Percentiles rank a stretch among this genome's conserved stretches.
These are phyloP conservation scores for Masnerella sp. DNA, from an alignment of 2,888 invertebrate species.

Conservation along the genomic window DNA sequence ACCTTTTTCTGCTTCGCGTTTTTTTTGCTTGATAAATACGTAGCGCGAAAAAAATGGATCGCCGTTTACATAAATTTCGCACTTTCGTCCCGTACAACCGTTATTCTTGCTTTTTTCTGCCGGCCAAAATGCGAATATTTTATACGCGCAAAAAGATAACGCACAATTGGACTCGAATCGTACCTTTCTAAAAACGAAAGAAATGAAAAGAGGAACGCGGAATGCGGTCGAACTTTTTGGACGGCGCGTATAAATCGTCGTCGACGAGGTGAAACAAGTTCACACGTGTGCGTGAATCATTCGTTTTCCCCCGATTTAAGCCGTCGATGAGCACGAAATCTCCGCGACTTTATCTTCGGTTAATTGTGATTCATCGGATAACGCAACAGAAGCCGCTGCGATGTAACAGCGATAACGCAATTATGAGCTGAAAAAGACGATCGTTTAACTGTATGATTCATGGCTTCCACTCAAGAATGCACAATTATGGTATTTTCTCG, in stretches of 20 bases:
- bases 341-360: slow-evolving; percentile 39
- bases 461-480: too few species aligned
- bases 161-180: slow-evolving; percentile 6
- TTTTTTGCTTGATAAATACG: slow-evolving; percentile 15
- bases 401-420: slow-evolving; percentile 4
- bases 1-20: neutral
- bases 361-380: slow-evolving; percentile 56
- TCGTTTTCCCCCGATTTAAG: slow-evolving; percentile 30
- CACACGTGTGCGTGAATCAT: slow-evolving; percentile 45
- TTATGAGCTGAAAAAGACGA: neutral
- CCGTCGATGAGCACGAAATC: slow-evolving; percentile 20
- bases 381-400: slow-evolving; percentile 18
- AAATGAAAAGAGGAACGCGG: slow-evolving; percentile 39
- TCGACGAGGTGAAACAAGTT: slow-evolving; percentile 42
- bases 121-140: slow-evolving; percentile 8
- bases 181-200: slow-evolving; percentile 45
- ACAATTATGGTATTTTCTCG: too few species aligned
- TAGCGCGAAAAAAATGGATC: slow-evolving; percentile 4
- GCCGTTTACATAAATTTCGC: slow-evolving; percentile 26
- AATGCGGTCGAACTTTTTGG: slow-evolving; percentile 56
- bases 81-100: slow-evolving; percentile 9
- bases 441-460: slow-evolving; percentile 2
- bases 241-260: slow-evolving; percentile 43
- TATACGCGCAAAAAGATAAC: neutral
- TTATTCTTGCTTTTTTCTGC: too few species aligned